These are phyloP conservation scores for Antidorcas marsupialis DNA, from an alignment of 2,113 vertebrate genomes.

Conservation along the genomic window DNA sequence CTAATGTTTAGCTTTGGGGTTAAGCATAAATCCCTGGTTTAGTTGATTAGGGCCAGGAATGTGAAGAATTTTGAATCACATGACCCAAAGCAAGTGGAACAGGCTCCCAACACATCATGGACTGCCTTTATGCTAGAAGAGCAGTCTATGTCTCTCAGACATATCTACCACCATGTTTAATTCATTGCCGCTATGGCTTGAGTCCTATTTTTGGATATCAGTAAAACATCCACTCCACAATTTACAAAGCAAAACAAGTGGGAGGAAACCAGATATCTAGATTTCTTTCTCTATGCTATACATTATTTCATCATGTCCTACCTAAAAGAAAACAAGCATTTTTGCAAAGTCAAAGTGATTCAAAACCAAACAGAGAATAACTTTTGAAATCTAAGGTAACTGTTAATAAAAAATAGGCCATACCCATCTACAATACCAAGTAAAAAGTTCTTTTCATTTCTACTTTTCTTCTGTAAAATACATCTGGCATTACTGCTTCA, in stretches of 20 bases:
- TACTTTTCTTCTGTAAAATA: neutral
- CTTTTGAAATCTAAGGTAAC: neutral
- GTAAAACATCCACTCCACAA: neutral
- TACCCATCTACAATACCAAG: neutral
- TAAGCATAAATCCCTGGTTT: neutral
- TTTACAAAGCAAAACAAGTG: neutral
- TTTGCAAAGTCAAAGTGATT: neutral
- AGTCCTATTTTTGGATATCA: neutral
- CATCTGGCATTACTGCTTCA: neutral
- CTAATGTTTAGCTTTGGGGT: neutral
- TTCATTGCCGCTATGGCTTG: neutral
- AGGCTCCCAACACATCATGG: neutral
- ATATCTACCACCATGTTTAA: neutral
- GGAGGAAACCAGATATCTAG: neutral
- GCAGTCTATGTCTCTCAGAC: neutral
- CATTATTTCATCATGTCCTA: neutral
- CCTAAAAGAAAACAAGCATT: slow-evolving; percentile 7
- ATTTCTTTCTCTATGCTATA: neutral
- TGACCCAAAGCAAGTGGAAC: neutral
- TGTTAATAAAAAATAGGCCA: neutral
- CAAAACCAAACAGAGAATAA: neutral
- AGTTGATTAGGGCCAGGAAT: neutral
- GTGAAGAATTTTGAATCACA: neutral
- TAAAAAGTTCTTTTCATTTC: neutral
- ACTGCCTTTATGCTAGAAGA: neutral